Conservation (phyloP, 2,113 vertebrate genomes). For the Cochlearius cochlearius region DNA sequence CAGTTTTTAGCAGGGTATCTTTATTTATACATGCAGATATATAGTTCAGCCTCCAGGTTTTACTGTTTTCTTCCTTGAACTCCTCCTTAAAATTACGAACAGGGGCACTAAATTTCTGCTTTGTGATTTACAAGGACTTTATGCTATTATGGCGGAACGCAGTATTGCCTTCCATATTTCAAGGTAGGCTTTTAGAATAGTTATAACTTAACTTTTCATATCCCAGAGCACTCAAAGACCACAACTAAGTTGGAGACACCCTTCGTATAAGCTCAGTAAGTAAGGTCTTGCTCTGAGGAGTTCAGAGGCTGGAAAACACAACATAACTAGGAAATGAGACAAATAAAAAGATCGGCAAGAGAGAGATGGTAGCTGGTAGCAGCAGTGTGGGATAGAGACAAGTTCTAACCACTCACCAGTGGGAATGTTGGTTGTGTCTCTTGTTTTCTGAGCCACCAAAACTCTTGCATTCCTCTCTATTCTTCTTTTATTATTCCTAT, state of each 20-base stretch:
- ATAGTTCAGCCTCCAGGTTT: neutral
- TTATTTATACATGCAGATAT: neutral
- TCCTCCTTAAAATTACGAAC: neutral
- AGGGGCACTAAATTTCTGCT: neutral
- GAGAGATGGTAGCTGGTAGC: neutral
- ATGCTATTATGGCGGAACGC: neutral
- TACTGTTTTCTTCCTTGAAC: neutral
- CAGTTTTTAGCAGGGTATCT: neutral
- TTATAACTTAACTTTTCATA: neutral
- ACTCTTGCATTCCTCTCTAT: neutral
- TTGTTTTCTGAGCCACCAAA: neutral
- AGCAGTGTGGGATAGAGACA: neutral
- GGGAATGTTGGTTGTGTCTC: neutral
- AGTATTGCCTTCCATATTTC: neutral
- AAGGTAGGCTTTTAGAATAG: neutral
- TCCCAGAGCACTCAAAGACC: neutral
- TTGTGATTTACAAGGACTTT: neutral
- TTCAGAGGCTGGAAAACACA: neutral
- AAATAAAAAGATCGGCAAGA: neutral
- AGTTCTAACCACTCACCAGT: neutral
- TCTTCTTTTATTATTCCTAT: neutral
- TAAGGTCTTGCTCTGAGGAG: neutral
- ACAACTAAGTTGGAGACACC: neutral
- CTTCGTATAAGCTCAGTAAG: neutral
- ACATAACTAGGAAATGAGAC: neutral